Evolutionary conservation across 2,113 vertebrate species (phyloP), one percentile per base, ranked within the genome.

Genomic region (Arothron firmamentum): DNA sequence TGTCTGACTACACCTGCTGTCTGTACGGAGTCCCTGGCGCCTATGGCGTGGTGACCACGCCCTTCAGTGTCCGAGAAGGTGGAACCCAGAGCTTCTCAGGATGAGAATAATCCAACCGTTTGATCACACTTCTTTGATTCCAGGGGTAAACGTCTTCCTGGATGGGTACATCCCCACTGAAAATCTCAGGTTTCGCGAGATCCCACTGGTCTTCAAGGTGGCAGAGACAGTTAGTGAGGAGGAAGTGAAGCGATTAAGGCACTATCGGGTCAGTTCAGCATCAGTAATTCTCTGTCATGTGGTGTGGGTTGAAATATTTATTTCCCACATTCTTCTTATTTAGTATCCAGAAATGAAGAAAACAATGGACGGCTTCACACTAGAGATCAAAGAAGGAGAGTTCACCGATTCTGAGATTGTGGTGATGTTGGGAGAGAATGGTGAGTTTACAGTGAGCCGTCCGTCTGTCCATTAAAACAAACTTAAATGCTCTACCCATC

Each of bases 1-100:
- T 98, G 70, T 99, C 97, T 0, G 97, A 99, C 89, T 99, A 98
- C 69, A 99, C 98, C 91, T 99, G 97, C 92, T 98, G 96, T 72
- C 91, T 99, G 54, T 88, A 99, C 42, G 97, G 97, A 14, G 96
- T 98, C 45, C 96, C 97, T 58, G 97, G 96, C 55, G 96, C 95
- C 66, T 99, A 99, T 0, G 97, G 97, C 28, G 96, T 99, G 3
- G 97, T 98, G 70, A 98, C 87, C 52, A 88, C 87, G 87, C 87
- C 83, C 65, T 89, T 88, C 80, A 88, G 83, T 49, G 83, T 88
- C 59, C 52, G 88, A 52, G 85, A 87, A 61, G 87, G 87, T 88
- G 59, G 55, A 4, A 17, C 10, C 3, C 23, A 47, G 6, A 17
- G 16, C 21, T 23, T 23, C 21, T 23, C 49, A 45, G 16, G 16